phyloP scores from a whole-genome alignment of 1,140 invertebrate species.

The Augochlora pura region DNA sequence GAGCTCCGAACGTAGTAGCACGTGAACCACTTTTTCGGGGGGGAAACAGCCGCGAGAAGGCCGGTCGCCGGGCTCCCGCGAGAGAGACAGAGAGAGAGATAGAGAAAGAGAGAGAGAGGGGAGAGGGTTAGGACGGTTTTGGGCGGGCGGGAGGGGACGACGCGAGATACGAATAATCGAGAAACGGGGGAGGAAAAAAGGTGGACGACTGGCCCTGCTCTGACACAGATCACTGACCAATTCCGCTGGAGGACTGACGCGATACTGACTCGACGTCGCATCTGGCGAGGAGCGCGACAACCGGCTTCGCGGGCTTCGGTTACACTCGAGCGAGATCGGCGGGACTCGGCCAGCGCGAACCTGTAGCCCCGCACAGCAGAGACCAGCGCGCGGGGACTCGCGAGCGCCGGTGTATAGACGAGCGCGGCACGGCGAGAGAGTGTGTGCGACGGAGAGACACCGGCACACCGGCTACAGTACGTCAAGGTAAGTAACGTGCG shows the following conservation, averaged over 20 bases:
- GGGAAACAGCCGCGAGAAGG: no score
- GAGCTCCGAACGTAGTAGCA: no score
- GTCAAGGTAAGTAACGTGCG: constrained; percentile 56
- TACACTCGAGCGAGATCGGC: constrained; percentile 50
- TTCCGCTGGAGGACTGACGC: constrained; percentile 70
- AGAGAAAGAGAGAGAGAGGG: no score
- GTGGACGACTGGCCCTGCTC: constrained; percentile 63
- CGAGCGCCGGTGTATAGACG: not conserved
- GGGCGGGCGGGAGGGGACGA: no score
- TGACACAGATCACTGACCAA: constrained; percentile 71
- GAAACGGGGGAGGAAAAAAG: constrained; percentile 25
- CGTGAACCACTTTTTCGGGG: no score
- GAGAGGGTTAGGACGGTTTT: no score
- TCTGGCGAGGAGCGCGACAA: constrained; percentile 61
- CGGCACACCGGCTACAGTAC: constrained; percentile 28
- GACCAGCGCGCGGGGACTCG: not conserved
- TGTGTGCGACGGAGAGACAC: not conserved
- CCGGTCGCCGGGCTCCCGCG: not conserved
- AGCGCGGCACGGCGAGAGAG: not conserved
- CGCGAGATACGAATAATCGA: not conserved
- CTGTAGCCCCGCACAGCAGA: constrained; percentile 18
- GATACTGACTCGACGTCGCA: constrained; percentile 65
- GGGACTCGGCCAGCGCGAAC: constrained; percentile 36
- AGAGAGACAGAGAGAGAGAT: no score
- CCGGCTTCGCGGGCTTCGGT: constrained; percentile 57